Percentiles rank a stretch among this genome's conserved stretches.
Evolutionary conservation across 2,797 vertebrate species (phyloP).

Genomic region (Ctenosaura bakeri): DNA sequence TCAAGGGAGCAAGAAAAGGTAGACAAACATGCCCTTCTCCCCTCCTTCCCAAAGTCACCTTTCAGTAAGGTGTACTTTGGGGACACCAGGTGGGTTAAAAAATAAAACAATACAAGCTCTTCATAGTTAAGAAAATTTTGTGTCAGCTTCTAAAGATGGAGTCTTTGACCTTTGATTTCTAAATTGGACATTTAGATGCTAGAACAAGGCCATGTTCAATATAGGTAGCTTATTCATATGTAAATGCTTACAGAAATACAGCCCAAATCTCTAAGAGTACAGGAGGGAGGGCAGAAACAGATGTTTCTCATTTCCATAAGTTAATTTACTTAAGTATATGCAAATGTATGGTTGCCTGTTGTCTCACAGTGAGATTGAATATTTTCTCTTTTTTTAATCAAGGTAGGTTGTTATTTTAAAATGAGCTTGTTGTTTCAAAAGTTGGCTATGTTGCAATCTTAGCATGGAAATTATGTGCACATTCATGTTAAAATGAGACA

Average conservation of each 20-base stretch:
- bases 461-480: background rate
- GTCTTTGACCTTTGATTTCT: background rate
- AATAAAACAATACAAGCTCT: background rate
- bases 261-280: background rate
- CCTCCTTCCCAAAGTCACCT: constrained; percentile 8
- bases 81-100: background rate
- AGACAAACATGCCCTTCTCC: background rate
- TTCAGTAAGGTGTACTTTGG: background rate
- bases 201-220: background rate
- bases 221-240: too few relatives aligned
- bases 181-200: too few relatives aligned
- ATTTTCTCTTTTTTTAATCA: background rate
- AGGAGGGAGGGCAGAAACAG: background rate
- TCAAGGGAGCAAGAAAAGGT: constrained; percentile 17
- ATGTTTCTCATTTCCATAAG: constrained; percentile 25
- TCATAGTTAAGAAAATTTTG: background rate
- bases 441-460: background rate
- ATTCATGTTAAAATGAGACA: background rate
- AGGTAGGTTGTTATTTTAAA: background rate
- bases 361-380: background rate
- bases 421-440: background rate
- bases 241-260: background rate
- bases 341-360: constrained; percentile 8
- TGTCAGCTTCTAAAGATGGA: background rate
- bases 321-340: constrained; percentile 27